Conservation (phyloP, 2,797 vertebrate species). For the Coranthus polyacanthus region DNA sequence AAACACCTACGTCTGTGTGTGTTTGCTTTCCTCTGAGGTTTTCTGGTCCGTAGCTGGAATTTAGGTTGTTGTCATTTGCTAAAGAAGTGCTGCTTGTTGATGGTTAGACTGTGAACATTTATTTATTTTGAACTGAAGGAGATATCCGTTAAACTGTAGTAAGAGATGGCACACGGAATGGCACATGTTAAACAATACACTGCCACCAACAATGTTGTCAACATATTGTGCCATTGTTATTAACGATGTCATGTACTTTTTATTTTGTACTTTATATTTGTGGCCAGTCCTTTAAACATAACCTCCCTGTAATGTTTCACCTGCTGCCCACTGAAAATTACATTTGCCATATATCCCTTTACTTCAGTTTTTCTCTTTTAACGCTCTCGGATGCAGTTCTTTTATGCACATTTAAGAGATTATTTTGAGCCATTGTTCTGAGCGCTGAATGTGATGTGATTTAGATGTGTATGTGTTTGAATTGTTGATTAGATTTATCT, state of each 20-base stretch:
- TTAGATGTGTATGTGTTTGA: slow-evolving; percentile 57
- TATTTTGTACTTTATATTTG: background rate
- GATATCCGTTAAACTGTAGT: slow-evolving; percentile 21
- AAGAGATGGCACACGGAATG: slow-evolving; percentile 15
- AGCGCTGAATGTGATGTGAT: slow-evolving; percentile 48
- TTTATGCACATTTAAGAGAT: slow-evolving; percentile 57
- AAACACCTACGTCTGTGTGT: slow-evolving; percentile 11
- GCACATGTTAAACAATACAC: slow-evolving; percentile 33
- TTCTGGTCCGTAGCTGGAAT: no score
- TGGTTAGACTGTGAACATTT: slow-evolving; percentile 12
- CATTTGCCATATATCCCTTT: background rate
- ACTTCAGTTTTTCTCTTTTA: slow-evolving; percentile 9
- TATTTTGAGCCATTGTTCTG: slow-evolving; percentile 52
- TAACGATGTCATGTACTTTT: slow-evolving; percentile 8
- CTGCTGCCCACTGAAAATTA: background rate
- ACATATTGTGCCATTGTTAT: slow-evolving; percentile 40
- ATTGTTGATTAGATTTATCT: slow-evolving; percentile 49
- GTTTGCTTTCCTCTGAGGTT: slow-evolving; percentile 11
- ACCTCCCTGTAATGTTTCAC: slow-evolving; percentile 12
- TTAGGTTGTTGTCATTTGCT: slow-evolving; percentile 31
- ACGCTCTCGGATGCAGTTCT: slow-evolving; percentile 44
- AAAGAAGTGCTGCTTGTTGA: slow-evolving; percentile 29
- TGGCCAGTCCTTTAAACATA: no score
- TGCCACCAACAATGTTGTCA: slow-evolving; percentile 42
- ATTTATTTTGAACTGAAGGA: slow-evolving; percentile 19